Evolutionary conservation across 2,888 invertebrate genomes (phyloP).

Genomic region (Abrostola triplasia): DNA sequence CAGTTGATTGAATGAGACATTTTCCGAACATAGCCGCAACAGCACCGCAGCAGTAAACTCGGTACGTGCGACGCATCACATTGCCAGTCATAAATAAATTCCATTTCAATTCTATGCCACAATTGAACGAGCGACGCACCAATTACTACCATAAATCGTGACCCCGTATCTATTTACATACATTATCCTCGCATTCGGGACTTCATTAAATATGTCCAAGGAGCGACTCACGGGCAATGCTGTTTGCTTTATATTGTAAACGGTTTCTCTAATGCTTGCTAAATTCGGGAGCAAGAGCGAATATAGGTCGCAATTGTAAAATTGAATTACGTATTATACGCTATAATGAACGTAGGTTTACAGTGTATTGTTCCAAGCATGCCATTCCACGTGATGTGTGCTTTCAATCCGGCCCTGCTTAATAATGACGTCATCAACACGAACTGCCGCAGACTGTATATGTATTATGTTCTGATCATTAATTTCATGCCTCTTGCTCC

Average conservation of each 20-base stretch:
- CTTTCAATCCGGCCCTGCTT: conserved; percentile 34
- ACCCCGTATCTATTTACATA: conserved; percentile 70
- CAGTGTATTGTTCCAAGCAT: conserved; percentile 32
- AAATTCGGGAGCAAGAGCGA: conserved; percentile 25
- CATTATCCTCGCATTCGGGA: conserved; percentile 64
- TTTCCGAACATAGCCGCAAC: conserved; percentile 16
- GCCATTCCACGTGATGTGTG: conserved; percentile 29
- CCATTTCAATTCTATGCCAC: conserved; percentile 48
- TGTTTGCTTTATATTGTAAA: conserved; percentile 45
- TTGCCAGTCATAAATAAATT: conserved; percentile 54
- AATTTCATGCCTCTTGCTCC: conserved; percentile 14
- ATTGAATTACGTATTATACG: conserved; percentile 25
- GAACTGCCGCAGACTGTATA: conserved; percentile 15
- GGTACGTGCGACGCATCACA: conserved; percentile 36
- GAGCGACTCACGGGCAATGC: conserved; percentile 32
- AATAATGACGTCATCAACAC: conserved; percentile 17
- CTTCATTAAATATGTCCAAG: conserved; percentile 69
- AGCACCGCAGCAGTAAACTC: conserved; percentile 23
- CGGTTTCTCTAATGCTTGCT: conserved; percentile 50
- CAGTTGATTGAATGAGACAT: conserved; percentile 40
- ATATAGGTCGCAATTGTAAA: conserved; percentile 30
- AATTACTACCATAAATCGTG: conserved; percentile 62
- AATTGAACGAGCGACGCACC: conserved; percentile 52
- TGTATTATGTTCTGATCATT: conserved; percentile 20
- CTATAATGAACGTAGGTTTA: conserved; percentile 24